Conservation (phyloP, 30 jellyfish, hydroid and myxozoan genomes). For the Hydra vulgaris region DNA sequence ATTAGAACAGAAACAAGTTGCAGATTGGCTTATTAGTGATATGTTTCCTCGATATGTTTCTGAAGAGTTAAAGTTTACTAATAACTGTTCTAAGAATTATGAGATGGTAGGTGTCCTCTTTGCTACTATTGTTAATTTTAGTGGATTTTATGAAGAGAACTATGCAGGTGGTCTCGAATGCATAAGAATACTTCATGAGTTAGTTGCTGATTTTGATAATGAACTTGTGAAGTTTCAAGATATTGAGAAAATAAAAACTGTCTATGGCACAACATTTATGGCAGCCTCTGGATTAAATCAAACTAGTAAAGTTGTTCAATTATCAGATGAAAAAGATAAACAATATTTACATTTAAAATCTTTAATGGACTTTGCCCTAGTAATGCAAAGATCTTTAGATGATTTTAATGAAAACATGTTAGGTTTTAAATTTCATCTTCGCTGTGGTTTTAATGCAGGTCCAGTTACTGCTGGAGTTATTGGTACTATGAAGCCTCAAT, state of each 20-base stretch:
- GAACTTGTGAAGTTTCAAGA: slow-evolving; percentile 90
- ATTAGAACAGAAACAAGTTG: slow-evolving; percentile 90
- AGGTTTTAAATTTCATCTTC: slow-evolving; percentile 66
- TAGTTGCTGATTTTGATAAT: slow-evolving; percentile 94
- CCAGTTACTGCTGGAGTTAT: slow-evolving; percentile 99
- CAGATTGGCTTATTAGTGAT: slow-evolving; percentile 83
- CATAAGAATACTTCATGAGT: slow-evolving; percentile 87
- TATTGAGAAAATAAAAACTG: slow-evolving; percentile 88
- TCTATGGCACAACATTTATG: slow-evolving; percentile 96
- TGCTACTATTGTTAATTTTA: slow-evolving; percentile 94
- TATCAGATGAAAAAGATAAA: slow-evolving; percentile 20
- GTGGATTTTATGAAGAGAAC: slow-evolving; percentile 88
- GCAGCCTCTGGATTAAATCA: slow-evolving; percentile 94
- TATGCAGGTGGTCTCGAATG: slow-evolving; percentile 96
- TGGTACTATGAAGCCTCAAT: slow-evolving; percentile 97
- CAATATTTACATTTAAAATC: slow-evolving; percentile 63
- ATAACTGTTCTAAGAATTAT: slow-evolving; percentile 83
- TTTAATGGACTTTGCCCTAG: slow-evolving; percentile 67
- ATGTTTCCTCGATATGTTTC: slow-evolving; percentile 99
- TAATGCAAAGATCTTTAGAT: slow-evolving; percentile 64
- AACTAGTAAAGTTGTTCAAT: slow-evolving; percentile 2
- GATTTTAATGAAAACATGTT: slow-evolving; percentile 92
- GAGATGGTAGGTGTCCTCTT: slow-evolving; percentile 91
- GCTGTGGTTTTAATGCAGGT: slow-evolving; percentile 98
- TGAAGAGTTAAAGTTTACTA: slow-evolving; percentile 70